Evolutionary conservation across 2,888 invertebrate genomes (phyloP), one percentile per base, ranked within the genome.

Genomic region (Sturmia bella): DNA sequence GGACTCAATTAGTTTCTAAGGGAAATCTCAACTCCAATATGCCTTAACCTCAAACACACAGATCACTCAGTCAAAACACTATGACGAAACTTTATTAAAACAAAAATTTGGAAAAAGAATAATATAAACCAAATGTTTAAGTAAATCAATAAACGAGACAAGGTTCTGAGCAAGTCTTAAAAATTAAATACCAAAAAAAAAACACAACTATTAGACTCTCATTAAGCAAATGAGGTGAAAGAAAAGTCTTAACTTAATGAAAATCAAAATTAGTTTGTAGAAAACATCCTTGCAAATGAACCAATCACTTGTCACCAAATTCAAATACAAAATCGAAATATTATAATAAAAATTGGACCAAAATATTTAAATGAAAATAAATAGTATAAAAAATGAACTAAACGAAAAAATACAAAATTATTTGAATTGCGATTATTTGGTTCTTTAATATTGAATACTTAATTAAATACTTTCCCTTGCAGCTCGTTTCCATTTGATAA

Each of bases 251-350:
- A 82, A 82, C 78, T 66, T 48, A 64, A 82, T 78, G 82, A 82
- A 82, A 78, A 82, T 82, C 82, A 82, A 78, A 69, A 70, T 64
- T 82, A 82, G 77, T 64, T 77, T 57, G 45, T 77, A 82, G 41
- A 69, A 37, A 19, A 43, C 50, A 68, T 9, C 17, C 17, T 21
- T 17, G 19, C 9, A 37, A 66, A 59, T 66, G 50, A 75, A 57
- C 39, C 56, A 59, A 64, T 43, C 39, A 56, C 15, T n/a, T 13
- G n/a, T n/a, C n/a, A n/a, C 21, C 32, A 54, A 41, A 74, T 56
- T 39, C 27, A 54, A 1, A 27, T 48, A 21, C 15, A 59, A 59
- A 3, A 59, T 24, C 2, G 15, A 43, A 52, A 48, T 32, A 57
- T 48, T 17, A 5, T 27, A 57, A 11, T 19, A 37, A 13, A 66